Evolutionary conservation across 2,888 invertebrate species (phyloP), one percentile per base, ranked within the genome.

Genomic region (Oxytorus armatus): DNA sequence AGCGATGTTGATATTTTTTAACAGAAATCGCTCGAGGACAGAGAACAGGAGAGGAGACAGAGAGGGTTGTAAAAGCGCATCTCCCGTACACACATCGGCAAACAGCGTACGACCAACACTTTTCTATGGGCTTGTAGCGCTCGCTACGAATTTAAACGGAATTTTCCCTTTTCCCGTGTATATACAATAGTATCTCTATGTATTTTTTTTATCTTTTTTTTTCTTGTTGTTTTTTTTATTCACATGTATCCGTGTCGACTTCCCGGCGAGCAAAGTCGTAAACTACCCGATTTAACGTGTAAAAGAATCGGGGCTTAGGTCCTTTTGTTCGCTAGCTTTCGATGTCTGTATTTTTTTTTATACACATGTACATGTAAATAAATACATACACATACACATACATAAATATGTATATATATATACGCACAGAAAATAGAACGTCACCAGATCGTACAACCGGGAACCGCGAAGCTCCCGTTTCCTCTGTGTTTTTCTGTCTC

Each of bases 51-150:
- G 10, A 39, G 23, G 44, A 47, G n/a, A n/a, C n/a, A n/a, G n/a
- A 21, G 5, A 14, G 8, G 23, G 14, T 14, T 59, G 61, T 74
- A 74, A 74, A 79, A 79, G 68, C 69, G 63, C 70, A 77, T 65
- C 65, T 47, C 47, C 66, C 36, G 53, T n/a, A 14, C 47, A 39
- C 57, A 49, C 8, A 39, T 33, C 23, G 16, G 55, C 39, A 36
- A 61, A 69, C 61, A 25, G 42, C 21, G n/a, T 61, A 61, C 42
- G 23, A 42, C 21, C 14, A 21, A 36, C 36, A 63, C 42, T 21
- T 16, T 39, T 47, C 16, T 42, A 47, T 42, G n/a, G n/a, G n/a
- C n/a, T n/a, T n/a, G 21, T 42, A 42, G 42, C 21, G 61, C 18
- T 47, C 8, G 1, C 61, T n/a, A 23, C 42, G 25, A 42, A 42